Evolutionary conservation across 2,113 vertebrate genomes (phyloP).

Genomic region (Tringa solitaria): DNA sequence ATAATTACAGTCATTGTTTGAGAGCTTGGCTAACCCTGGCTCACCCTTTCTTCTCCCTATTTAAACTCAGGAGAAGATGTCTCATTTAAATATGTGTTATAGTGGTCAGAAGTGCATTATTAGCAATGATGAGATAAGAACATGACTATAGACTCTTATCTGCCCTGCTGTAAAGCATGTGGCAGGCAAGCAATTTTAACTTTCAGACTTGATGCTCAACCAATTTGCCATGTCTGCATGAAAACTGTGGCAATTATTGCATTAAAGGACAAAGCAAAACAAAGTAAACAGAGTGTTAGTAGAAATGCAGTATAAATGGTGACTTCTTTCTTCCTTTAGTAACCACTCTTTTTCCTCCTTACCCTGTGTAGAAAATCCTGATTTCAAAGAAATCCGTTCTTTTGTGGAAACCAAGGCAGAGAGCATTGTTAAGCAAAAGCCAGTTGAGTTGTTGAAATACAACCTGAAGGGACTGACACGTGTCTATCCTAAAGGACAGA

Average conservation of each 20-base stretch:
- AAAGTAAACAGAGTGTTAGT: not conserved
- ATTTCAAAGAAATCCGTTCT: constrained; percentile 92
- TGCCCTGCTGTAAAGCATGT: not conserved
- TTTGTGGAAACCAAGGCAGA: constrained; percentile 93
- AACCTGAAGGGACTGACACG: constrained; percentile 92
- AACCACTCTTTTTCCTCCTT: not conserved
- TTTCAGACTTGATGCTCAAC: not conserved
- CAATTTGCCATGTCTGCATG: rapidly evolving
- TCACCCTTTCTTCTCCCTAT: constrained; percentile 23
- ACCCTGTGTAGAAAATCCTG: constrained; percentile 77
- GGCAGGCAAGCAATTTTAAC: constrained; percentile 13
- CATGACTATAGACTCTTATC: not conserved
- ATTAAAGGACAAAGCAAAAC: not conserved
- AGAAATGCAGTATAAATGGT: not conserved
- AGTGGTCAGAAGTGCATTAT: constrained; percentile 27
- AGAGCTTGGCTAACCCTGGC: constrained; percentile 8
- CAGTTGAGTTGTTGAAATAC: constrained; percentile 82
- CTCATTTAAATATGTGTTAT: constrained; percentile 27
- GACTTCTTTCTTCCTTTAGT: not conserved
- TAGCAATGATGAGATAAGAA: constrained; percentile 38
- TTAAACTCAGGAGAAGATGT: constrained; percentile 33
- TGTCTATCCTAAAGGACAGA: constrained; percentile 93
- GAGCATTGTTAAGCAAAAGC: constrained; percentile 78
- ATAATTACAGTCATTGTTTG: constrained; percentile 26
- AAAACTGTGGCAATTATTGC: not conserved